Conservation (phyloP, 2,113 vertebrate species). For the Solea senegalensis region DNA sequence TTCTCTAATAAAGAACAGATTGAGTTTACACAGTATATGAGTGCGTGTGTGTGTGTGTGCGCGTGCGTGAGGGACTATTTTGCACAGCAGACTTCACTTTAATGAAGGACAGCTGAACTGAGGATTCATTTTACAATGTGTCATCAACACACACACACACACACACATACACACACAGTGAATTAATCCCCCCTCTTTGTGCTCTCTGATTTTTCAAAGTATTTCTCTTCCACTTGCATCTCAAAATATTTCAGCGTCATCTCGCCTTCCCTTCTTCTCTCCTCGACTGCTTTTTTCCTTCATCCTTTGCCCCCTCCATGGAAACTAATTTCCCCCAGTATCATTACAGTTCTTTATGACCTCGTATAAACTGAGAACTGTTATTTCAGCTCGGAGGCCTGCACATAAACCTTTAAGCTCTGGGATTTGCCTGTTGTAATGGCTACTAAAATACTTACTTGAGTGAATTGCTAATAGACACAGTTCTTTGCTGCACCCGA, state of each 20-base stretch:
- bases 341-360: slow-evolving; percentile 80
- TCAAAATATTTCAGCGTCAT: slow-evolving; percentile 26
- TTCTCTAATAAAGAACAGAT: slow-evolving; percentile 78
- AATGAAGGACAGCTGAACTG: slow-evolving; percentile 74
- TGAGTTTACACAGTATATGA: slow-evolving; percentile 52
- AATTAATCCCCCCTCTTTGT: background rate
- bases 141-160: slow-evolving; percentile 48
- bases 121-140: slow-evolving; percentile 69
- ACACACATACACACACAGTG: background rate
- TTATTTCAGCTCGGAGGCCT: slow-evolving; percentile 72
- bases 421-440: slow-evolving; percentile 72
- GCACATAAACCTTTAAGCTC: slow-evolving; percentile 72
- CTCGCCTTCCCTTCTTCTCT: background rate
- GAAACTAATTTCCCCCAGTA: slow-evolving; percentile 76
- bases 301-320: slow-evolving; percentile 48
- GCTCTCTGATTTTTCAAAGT: slow-evolving; percentile 15
- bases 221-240: background rate
- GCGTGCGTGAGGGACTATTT: slow-evolving; percentile 37
- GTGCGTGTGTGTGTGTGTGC: slow-evolving; percentile 20
- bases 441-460: slow-evolving; percentile 73
- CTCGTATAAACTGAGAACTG: slow-evolving; percentile 78
- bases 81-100: slow-evolving; percentile 61
- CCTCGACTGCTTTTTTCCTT: slow-evolving; percentile 23
- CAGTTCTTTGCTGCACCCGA: slow-evolving; percentile 45
- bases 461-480: slow-evolving; percentile 68